Evolutionary conservation across 2,113 vertebrate species (phyloP).

Genomic region (Poeciliopsis retropinna): DNA sequence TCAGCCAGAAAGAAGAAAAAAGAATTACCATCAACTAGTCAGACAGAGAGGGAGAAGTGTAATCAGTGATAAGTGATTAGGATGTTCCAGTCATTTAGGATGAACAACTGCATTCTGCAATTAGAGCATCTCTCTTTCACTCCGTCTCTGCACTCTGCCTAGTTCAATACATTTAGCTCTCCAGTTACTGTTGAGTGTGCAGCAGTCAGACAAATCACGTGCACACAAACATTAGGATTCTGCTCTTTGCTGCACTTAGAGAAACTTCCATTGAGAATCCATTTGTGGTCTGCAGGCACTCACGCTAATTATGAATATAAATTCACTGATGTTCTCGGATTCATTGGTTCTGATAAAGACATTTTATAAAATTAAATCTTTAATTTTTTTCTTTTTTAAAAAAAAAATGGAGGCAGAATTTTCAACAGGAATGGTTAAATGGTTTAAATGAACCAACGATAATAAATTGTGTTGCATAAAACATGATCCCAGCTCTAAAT

Average conservation of each 20-base stretch:
- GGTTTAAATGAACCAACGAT: background rate
- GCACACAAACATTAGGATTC: slow-evolving; percentile 65
- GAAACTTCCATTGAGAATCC: slow-evolving; percentile 68
- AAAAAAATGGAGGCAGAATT: background rate
- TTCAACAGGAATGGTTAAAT: background rate
- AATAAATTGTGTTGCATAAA: background rate
- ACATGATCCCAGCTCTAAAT: no score
- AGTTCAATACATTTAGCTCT: slow-evolving; percentile 56
- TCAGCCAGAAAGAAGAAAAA: slow-evolving; percentile 22
- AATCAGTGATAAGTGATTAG: slow-evolving; percentile 68
- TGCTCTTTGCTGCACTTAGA: slow-evolving; percentile 68
- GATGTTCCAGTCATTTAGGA: slow-evolving; percentile 56
- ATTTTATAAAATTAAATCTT: slow-evolving; percentile 20
- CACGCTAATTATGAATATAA: slow-evolving; percentile 69
- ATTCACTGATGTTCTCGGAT: slow-evolving; percentile 49
- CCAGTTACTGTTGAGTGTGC: slow-evolving; percentile 53
- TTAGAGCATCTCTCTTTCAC: slow-evolving; percentile 54
- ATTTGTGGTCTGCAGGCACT: slow-evolving; percentile 72
- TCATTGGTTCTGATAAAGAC: slow-evolving; percentile 32
- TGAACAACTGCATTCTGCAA: slow-evolving; percentile 61
- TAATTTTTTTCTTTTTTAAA: background rate
- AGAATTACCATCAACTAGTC: slow-evolving; percentile 21
- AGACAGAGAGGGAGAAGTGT: slow-evolving; percentile 50
- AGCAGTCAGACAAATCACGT: slow-evolving; percentile 18
- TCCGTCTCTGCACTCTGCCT: slow-evolving; percentile 32